Evolutionary conservation across 2,113 vertebrate species (phyloP), one percentile per base, ranked within the genome.

Genomic region (Pangasianodon hypophthalmus): DNA sequence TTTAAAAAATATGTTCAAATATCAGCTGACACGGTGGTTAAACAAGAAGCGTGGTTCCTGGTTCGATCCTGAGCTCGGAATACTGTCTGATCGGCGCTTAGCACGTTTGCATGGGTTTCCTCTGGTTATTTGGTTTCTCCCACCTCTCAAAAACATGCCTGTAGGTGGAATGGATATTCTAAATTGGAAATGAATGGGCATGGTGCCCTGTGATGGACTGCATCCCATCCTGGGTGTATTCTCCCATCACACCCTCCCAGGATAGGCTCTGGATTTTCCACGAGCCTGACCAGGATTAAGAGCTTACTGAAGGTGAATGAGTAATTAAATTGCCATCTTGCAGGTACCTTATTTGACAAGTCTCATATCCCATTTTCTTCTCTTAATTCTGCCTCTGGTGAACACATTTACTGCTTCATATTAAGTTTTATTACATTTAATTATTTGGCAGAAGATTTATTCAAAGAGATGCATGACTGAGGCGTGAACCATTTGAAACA

Each of bases 321-420:
- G 26, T 58, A 2, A 84, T 84, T 84, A 84, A 84, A 60, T 84
- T 84, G 56, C 32, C 81, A 24, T 82, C 80, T n/a, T 81, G 24
- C 52, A 56, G 52, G 16, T 41, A 83, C 9, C 54, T 24, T 60
- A 60, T 44, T 84, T 84, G 9, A 60, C 52, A 52, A 16, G 16
- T 48, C 75, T 50, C 46, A 50, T 50, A 48, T 79, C 48, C 77
- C 48, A 52, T 52, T 16, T 26, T 83, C 32, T 41, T 44, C 44
- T 44, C 21, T 60, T 24, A 60, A 24, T 60, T 84, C 82, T 14
- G 37, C 82, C 54, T 60, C 56, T 60, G 21, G 10, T 84, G 82
- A 84, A 60, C 82, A 84, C 10, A 3, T 14, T 60, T 60, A 41
- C 13, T 41, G 81, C 54, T 58, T 83, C 32, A 13, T 83, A 32